Base-by-base conservation (phyloP, 2,113 vertebrate genomes). In the Synchiropus splendidus region DNA sequence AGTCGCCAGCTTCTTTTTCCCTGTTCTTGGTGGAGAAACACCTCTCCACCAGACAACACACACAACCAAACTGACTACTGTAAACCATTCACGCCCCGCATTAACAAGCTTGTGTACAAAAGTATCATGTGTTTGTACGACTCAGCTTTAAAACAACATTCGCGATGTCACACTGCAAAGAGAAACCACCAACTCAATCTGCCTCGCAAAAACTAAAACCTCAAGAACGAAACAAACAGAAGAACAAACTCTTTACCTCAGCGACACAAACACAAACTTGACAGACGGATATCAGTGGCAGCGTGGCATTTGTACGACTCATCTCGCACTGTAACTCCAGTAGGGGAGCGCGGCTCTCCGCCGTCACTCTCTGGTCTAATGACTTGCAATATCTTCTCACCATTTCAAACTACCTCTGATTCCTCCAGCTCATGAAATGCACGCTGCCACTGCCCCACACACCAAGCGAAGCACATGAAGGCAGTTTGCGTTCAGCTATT, bases 341-440 rank as follows among this genome's bases (percentile, higher is more conserved):
- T 8, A 5, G 38, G 36, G 36, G 58, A 58, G 37, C 39, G 53
- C 47, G 39, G 18, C 39, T 17, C 45, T 61, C 71, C 63, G 68
- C 73, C 83, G 80, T 83, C 79, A 86, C 48, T 86, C 87, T 89
- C 88, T 80, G 76, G 69, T 83, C 8, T 85, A 83, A 83, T 87
- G 78, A 87, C 40, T 54, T 89, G 88, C 87, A 89, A 87, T 88
- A 87, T 80, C 78, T 71, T 74, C 79, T 87, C 86, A 88, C 82
- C 82, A 83, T 82, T 87, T 86, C 88, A 87, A 88, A 64, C 91
- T 92, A 96, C 92, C 92, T 94, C 92, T 86, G 88, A 92, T 86
- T 87, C 78, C 81, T 48, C 83, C 85, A 85, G 80, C 84, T 82
- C 81, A 66, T 79, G 77, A 81, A 80, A 15, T 16, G 43, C 31